Base-by-base conservation (phyloP, 2,888 invertebrate species). In the Reticulitermes lucifugus region DNA sequence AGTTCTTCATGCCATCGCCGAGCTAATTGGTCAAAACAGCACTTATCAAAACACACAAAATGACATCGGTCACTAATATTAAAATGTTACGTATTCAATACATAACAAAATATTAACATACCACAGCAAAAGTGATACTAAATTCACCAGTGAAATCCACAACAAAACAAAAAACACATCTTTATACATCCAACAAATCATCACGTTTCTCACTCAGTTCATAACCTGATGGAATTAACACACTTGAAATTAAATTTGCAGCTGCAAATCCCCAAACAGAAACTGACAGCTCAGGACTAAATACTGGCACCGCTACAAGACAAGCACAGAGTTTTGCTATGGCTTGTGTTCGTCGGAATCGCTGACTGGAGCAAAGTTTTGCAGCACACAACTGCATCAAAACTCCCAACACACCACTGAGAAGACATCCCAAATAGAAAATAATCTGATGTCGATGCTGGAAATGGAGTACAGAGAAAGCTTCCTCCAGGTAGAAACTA, bases 401-500 rank as follows among this genome's bases (percentile, higher is more conserved):
- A 7, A 88, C 86, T 12, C 88, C 89, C 43, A 88, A 85, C 18
- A 89, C 85, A 5, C 89, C 89, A 85, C 88, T 88, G 35, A 88
- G 85, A 41, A 88, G 84, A 71, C 89, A 89, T 14, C 88, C 88
- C 7, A 87, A 85, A 79, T 88, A 87, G 86, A 89, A 89, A 73
- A 88, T 87, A 35, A 88, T 85, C 43, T 88, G 88, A 21, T 87
- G 85, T 0, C 87, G 87, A 85, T 88, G 87, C n/a, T 88, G 88
- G 82, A 89, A 89, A 25, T 88, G 87, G 14, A 89, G 87, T 21
- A 88, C 89, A 22, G 88, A 88, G 86, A 89, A 89, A 10, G 89
- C 89, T 86, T 89, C 89, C 77, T 89, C 89, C 86, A 89, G 86
- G 85, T 89, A 89, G 46, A 89, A 84, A 46, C 88, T 88, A 21